Evolutionary conservation across 2,888 invertebrate species (phyloP).

Genomic region (Icerya purchasi): DNA sequence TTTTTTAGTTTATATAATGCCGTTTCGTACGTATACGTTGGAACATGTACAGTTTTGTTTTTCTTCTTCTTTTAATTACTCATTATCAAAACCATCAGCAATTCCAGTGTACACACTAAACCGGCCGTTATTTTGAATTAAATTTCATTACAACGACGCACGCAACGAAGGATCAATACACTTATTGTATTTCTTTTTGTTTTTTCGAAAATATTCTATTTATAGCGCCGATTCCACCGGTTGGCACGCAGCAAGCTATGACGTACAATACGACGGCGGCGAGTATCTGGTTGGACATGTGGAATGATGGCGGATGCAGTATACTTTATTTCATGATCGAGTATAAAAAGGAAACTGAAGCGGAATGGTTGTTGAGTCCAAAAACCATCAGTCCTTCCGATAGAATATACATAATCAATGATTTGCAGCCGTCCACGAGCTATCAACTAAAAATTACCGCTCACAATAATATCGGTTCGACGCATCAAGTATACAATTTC

Average conservation of each 20-base stretch:
- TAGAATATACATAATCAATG: conserved; percentile 56
- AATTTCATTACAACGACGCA: too few relatives aligned
- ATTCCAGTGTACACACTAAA: too few relatives aligned
- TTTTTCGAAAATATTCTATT: too few relatives aligned
- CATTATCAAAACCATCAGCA: too few relatives aligned
- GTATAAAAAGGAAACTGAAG: conserved; percentile 41
- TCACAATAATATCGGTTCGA: conserved; percentile 70
- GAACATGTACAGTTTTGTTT: too few relatives aligned
- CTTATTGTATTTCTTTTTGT: too few relatives aligned
- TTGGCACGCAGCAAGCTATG: conserved; percentile 56
- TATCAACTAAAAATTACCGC: conserved; percentile 35
- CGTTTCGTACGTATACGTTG: too few relatives aligned
- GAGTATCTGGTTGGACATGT: conserved; percentile 64
- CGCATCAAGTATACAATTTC: conserved; percentile 61
- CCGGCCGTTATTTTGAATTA: too few relatives aligned
- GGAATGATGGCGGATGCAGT: conserved; percentile 76
- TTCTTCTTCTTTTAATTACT: too few relatives aligned
- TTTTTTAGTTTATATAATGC: too few relatives aligned
- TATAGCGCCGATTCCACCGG: conserved; percentile 52
- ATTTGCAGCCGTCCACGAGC: conserved; percentile 42
- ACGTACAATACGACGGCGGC: conserved; percentile 70
- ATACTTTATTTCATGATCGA: conserved; percentile 68
- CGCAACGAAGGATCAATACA: too few relatives aligned
- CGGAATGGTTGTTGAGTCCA: conserved; percentile 44
- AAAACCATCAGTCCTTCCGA: conserved; percentile 63